Evolutionary conservation across 1,140 invertebrate genomes (phyloP).

Genomic region (Tetranychus cinnabarinus): DNA sequence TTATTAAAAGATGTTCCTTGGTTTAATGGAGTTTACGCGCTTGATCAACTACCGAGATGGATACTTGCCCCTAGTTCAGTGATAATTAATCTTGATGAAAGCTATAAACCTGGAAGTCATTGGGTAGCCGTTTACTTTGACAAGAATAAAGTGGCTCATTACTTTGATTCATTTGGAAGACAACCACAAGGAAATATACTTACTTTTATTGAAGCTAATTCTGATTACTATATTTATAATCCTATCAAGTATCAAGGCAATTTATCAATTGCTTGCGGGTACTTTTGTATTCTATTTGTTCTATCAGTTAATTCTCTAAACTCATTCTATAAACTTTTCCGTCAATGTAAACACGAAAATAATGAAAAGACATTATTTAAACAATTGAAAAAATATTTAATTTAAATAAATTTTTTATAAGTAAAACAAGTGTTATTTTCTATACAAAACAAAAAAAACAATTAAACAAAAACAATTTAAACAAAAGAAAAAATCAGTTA

Average conservation of each 20-base stretch:
- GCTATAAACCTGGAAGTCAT: background rate
- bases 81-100: background rate
- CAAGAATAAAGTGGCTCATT: background rate
- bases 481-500: no score
- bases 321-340: background rate
- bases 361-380: no score
- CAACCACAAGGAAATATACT: background rate
- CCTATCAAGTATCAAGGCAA: background rate
- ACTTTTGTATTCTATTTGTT: background rate
- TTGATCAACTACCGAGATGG: background rate
- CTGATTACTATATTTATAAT: background rate
- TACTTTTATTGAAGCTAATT: background rate
- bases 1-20: background rate
- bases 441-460: no score
- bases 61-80: background rate
- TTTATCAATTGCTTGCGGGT: background rate
- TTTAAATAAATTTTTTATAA: no score
- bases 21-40: background rate
- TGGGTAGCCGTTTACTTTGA: background rate
- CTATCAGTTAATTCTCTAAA: background rate
- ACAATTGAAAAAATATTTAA: no score
- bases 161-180: background rate
- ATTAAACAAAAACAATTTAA: no score
- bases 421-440: no score
- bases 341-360: background rate